phyloP scores from a whole-genome alignment of 2,797 vertebrate species.

The Phalanger gymnotis region DNA sequence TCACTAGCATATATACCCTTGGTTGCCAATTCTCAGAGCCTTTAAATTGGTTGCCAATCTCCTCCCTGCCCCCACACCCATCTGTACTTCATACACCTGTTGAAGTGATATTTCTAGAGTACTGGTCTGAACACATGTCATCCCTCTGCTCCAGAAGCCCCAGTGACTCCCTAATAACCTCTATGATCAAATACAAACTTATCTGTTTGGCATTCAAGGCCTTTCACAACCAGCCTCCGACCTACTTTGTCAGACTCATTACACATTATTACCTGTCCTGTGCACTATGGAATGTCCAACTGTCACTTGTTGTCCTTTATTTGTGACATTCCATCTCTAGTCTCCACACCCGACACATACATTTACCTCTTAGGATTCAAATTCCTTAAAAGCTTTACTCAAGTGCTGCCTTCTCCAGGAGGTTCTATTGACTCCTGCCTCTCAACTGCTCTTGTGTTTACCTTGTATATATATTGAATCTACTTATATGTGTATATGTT shows the following conservation, averaged over 20 bases:
- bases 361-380: not conserved
- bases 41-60: not conserved
- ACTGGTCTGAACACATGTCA: not conserved
- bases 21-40: not conserved
- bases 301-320: not conserved
- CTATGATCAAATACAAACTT: not conserved
- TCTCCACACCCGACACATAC: too few species aligned
- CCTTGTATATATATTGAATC: not conserved
- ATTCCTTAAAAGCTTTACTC: not conserved
- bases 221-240: not conserved
- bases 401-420: not conserved
- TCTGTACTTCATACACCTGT: not conserved
- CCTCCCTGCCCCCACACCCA: not conserved
- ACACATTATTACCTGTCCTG: not conserved
- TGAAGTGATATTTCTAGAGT: not conserved
- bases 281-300: not conserved
- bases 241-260: not conserved
- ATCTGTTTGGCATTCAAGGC: not conserved
- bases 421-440: not conserved
- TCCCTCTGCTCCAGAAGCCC: not conserved
- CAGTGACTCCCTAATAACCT: not conserved
- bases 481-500: not conserved
- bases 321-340: not conserved
- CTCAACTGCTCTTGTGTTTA: not conserved
- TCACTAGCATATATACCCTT: not conserved